A percentile compares a stretch with the other conserved stretches of the same genome.
These are phyloP conservation scores for Mastigias papua DNA, from an alignment of 30 jellyfish, hydroid and myxozoan species.

Conservation along the genomic window DNA sequence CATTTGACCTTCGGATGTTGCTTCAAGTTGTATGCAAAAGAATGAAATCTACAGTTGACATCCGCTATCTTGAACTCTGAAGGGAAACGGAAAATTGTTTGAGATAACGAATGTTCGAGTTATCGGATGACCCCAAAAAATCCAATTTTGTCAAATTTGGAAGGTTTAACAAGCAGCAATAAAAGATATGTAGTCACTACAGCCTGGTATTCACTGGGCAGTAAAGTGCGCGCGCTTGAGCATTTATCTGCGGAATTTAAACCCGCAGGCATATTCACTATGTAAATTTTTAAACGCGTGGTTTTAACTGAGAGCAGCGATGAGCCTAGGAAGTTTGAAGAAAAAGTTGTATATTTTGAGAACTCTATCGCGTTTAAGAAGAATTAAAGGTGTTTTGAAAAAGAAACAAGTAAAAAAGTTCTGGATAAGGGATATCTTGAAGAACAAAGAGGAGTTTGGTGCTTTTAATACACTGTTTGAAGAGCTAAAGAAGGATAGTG, in stretches of 20 bases:
- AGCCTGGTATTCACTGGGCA: not conserved
- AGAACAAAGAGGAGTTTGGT: not conserved
- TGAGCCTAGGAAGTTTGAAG: not conserved
- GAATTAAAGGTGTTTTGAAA: not conserved
- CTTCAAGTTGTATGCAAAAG: too few relatives aligned
- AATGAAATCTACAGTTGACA: too few relatives aligned
- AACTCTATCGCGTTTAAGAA: not conserved
- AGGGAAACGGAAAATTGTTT: too few relatives aligned
- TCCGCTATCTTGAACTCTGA: too few relatives aligned
- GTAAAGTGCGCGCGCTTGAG: not conserved
- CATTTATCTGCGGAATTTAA: not conserved
- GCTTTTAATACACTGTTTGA: not conserved
- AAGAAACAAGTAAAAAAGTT: not conserved
- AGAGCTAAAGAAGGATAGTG: slow-evolving; percentile 34
- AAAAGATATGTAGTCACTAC: too few relatives aligned
- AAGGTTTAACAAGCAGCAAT: too few relatives aligned
- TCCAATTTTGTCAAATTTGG: too few relatives aligned
- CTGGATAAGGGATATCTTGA: slow-evolving; percentile 2
- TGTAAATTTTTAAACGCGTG: not conserved
- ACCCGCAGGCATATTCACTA: not conserved
- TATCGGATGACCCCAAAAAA: too few relatives aligned
- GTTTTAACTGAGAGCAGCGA: not conserved
- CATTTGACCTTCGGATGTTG: too few relatives aligned
- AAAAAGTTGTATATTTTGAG: not conserved
- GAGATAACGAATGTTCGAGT: too few relatives aligned